Percentiles rank a stretch among this genome's conserved stretches.
Evolutionary conservation across 2,888 invertebrate genomes (phyloP).

Genomic region (Dascillus cervinus): DNA sequence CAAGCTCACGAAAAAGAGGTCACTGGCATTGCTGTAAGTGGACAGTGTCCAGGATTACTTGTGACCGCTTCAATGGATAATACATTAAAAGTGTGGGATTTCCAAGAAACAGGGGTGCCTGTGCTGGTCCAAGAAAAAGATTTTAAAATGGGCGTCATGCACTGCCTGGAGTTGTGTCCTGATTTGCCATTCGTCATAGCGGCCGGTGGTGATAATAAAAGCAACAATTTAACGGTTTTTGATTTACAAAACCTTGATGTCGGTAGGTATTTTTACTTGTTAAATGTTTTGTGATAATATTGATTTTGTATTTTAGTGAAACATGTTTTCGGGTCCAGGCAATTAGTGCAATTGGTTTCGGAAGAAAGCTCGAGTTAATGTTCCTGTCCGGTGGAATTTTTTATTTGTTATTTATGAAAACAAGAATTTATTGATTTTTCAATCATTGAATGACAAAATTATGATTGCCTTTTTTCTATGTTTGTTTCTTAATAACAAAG

Average conservation of each 20-base stretch:
- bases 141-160: constrained; percentile 62
- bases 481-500: too few relatives aligned
- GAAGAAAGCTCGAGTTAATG: too few relatives aligned
- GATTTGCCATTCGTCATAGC: constrained; percentile 76
- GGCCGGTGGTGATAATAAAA: constrained; percentile 78
- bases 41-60: constrained; percentile 64
- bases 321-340: constrained; percentile 46
- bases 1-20: constrained; percentile 77
- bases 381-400: too few relatives aligned
- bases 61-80: constrained; percentile 75
- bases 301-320: constrained; percentile 40
- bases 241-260: constrained; percentile 52
- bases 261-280: constrained; percentile 39
- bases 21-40: constrained; percentile 71
- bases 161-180: constrained; percentile 68
- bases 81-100: constrained; percentile 82
- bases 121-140: constrained; percentile 45
- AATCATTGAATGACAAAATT: too few relatives aligned
- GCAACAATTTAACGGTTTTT: constrained; percentile 62
- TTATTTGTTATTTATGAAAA: too few relatives aligned
- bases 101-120: constrained; percentile 34
- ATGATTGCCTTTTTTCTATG: too few relatives aligned
- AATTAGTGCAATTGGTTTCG: constrained; percentile 23
- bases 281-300: constrained; percentile 1
- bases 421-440: too few relatives aligned